phyloP scores from a whole-genome alignment of 1,140 invertebrate genomes.

The Liolophura sinensis region DNA sequence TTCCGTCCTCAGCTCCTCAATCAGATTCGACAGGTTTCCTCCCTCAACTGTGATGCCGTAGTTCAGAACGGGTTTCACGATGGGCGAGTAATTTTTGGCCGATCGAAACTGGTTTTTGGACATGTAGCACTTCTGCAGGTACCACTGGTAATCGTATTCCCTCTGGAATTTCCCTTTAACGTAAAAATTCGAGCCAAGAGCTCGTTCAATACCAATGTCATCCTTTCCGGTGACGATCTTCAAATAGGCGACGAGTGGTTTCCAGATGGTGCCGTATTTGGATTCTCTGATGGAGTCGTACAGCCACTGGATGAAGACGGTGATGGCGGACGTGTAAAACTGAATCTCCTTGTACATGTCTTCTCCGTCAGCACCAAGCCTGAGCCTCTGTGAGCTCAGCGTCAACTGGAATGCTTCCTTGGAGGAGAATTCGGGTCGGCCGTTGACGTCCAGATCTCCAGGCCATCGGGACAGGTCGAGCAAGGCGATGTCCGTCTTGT shows the following conservation, averaged over 20 bases:
- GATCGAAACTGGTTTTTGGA: slow-evolving; percentile 20
- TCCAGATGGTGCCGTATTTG: slow-evolving; percentile 37
- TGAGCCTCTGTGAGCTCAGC: slow-evolving; percentile 23
- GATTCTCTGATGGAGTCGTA: slow-evolving; percentile 33
- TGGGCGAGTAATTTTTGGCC: slow-evolving; percentile 21
- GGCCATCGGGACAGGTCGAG: slow-evolving; percentile 38
- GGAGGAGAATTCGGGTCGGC: slow-evolving; percentile 27
- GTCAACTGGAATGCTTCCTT: slow-evolving; percentile 28
- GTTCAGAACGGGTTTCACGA: slow-evolving; percentile 3
- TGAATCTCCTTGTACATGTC: slow-evolving; percentile 37
- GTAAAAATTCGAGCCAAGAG: slow-evolving; percentile 36
- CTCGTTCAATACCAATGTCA: slow-evolving; percentile 37
- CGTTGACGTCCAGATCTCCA: slow-evolving; percentile 13
- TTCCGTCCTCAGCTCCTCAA: slow-evolving; percentile 1
- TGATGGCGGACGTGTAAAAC: slow-evolving; percentile 34
- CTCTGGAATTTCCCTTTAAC: slow-evolving; percentile 36
- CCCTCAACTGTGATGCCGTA: background rate
- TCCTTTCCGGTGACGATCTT: slow-evolving; percentile 39
- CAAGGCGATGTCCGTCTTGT: slow-evolving; percentile 29
- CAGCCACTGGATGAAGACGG: slow-evolving; percentile 20
- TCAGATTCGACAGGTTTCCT: background rate
- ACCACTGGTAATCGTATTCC: slow-evolving; percentile 35
- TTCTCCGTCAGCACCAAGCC: slow-evolving; percentile 22
- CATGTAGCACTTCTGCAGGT: slow-evolving; percentile 25
- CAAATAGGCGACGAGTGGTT: slow-evolving; percentile 40